Base-by-base conservation (phyloP, 2,888 invertebrate species). In the Epistrophe eligans region DNA sequence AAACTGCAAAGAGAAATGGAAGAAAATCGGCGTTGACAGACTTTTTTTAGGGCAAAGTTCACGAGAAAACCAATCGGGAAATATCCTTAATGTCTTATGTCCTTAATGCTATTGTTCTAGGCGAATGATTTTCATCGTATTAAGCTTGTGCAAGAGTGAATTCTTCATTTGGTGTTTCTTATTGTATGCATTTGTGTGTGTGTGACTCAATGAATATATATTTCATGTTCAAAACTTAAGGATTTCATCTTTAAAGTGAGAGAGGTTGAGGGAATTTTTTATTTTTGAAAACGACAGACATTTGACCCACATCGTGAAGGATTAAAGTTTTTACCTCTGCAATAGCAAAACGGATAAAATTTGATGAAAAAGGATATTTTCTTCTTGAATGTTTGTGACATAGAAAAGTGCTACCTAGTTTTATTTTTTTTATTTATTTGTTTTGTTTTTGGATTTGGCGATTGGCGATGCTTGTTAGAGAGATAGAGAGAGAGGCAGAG, bases 31-130 rank as follows among this genome's bases (percentile, higher is more conserved):
- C 48, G 48, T 28, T 15, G 50, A 67, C 35, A 67, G 50, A 50
- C 15, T 50, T 35, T 67, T 50, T 38, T 67, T 50, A 67, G 73
- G 35, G 48, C 52, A 84, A 45, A 80, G 72, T 77, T 74, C 74
- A 64, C n/a, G 67, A 55, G 38, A 40, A 82, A 76, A 76, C 73
- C 83, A 64, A 82, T 87, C 74, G 77, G 79, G 74, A 71, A 79
- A 79, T 74, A 73, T 81, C 60, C 77, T 77, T 67, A 71, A 85
- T 85, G 84, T 85, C 81, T 81, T 80, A 67, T 79, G 85, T 79
- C 79, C 83, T 72, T 79, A 79, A 87, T 87, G 79, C 76, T 66
- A 71, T 83, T 87, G 71, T 79, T 83, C 83, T 48, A 66, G 79
- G 60, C 71, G 83, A 87, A 72, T 83, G 79, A 82, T 79, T 87